Evolutionary conservation across 37 sponge, comb jelly and placozoan genomes (phyloP).

Genomic region (Cliona cf. orientalis): DNA sequence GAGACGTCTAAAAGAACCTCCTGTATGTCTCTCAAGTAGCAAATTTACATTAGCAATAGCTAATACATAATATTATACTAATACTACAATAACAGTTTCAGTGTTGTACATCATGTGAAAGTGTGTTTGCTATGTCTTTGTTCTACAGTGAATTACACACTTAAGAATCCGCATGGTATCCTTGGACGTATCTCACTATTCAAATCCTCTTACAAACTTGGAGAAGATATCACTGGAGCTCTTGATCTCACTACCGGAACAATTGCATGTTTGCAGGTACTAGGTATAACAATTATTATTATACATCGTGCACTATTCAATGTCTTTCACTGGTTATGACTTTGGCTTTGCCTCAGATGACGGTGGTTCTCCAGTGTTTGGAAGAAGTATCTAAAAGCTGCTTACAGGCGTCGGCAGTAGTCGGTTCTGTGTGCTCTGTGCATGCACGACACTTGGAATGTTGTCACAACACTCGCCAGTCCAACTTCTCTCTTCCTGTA

Average conservation of each 20-base stretch:
- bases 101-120: no score
- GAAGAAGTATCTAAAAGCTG: slow-evolving; percentile 55
- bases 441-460: slow-evolving; percentile 60
- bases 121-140: neutral
- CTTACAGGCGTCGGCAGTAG: slow-evolving; percentile 22
- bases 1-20: slow-evolving; percentile 56
- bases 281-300: neutral
- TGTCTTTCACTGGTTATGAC: neutral
- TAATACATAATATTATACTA: neutral
- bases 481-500: slow-evolving; percentile 73
- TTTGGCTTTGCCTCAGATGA: slow-evolving; percentile 14
- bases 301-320: neutral
- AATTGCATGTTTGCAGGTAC: slow-evolving; percentile 75
- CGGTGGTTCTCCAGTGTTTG: slow-evolving; percentile 42
- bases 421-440: slow-evolving; percentile 14
- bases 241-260: slow-evolving; percentile 70
- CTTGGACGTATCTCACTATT: slow-evolving; percentile 65
- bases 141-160: slow-evolving; percentile 65
- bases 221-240: slow-evolving; percentile 74
- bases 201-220: slow-evolving; percentile 80
- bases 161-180: slow-evolving; percentile 62
- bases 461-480: slow-evolving; percentile 62
- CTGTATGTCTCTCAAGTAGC: no score
- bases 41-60: neutral
- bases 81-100: neutral